Base-by-base conservation (phyloP, 2,113 vertebrate genomes). In the Urocolius indicus region DNA sequence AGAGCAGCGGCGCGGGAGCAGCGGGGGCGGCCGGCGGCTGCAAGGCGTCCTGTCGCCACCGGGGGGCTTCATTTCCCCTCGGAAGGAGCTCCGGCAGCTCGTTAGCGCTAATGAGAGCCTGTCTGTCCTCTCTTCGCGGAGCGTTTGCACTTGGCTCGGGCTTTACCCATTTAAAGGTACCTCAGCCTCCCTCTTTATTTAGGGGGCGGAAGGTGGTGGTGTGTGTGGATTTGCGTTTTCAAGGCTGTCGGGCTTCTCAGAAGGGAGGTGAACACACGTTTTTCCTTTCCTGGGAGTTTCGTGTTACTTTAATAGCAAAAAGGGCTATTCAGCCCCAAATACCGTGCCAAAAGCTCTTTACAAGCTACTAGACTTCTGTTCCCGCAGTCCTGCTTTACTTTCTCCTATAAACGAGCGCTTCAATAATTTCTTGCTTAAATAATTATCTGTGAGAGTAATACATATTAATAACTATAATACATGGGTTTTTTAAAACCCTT, bases 41-140 rank as follows among this genome's bases (percentile, higher is more conserved):
- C 95, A 95, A 87, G 18, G 91, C 87, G 36, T 2, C 36, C 36
- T 20, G 24, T 6, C 14, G 87, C 96, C 97, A 96, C 97, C 51
- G 94, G 97, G 87, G 95, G 97, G 98, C 96, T 94, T 95, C 91
- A 52, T 93, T 76, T 87, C 84, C 14, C 90, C 94, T 93, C 82
- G 38, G 43, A 94, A 96, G 75, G 79, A 30, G 20, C 72, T 59
- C 13, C 11, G 68, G 24, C 20, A 69, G 32, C 67, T 94, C 7
- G 86, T 82, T 79, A 69, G 67, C n/a, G 72, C 36, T 93, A 73
- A 83, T 57, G 83, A 88, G 82, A 41, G 68, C 68, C 38, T 5
- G 89, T 54, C 13, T 11, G 71, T 52, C 66, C 62, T 71, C 46
- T 58, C 24, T 38, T 11, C 18, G 63, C n/a, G 22, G 30, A 3